Evolutionary conservation across 2,888 invertebrate species (phyloP).

Genomic region (Pocota personata): DNA sequence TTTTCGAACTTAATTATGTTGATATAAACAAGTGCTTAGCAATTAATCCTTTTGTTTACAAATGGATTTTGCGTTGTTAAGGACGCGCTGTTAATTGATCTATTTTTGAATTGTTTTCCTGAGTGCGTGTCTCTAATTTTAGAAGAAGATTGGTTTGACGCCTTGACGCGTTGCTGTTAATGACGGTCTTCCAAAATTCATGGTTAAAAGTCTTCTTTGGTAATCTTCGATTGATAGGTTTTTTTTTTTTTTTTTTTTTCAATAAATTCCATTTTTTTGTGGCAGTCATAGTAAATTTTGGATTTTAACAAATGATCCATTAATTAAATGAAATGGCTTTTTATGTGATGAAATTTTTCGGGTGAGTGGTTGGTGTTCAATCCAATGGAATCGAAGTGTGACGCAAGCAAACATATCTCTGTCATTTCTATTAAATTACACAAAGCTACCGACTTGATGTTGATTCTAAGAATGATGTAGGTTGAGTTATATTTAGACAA

Average conservation of each 20-base stretch:
- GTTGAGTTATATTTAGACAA: not conserved
- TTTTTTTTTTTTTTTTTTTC: not conserved
- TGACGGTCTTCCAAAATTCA: not conserved
- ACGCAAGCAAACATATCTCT: not conserved
- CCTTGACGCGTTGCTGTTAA: not conserved
- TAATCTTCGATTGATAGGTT: not conserved
- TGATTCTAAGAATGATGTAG: not conserved
- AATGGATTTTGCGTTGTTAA: not conserved
- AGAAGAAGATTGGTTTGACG: not conserved
- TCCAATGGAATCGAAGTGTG: not conserved
- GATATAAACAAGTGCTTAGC: not conserved
- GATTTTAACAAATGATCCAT: conserved; percentile 3
- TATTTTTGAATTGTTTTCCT: not conserved
- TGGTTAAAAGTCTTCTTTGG: not conserved
- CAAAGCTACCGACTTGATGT: not conserved
- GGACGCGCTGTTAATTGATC: not conserved
- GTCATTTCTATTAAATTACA: not conserved
- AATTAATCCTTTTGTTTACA: not conserved
- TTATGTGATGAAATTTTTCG: not conserved
- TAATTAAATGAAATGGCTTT: not conserved
- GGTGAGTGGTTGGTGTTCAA: not conserved
- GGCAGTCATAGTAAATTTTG: not conserved
- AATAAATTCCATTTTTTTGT: not conserved
- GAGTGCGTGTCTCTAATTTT: conserved; percentile 5
- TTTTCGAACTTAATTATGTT: not conserved